These are phyloP conservation scores for Ptychochromis oligacanthus DNA, from an alignment of 2,113 vertebrate species.

Conservation along the genomic window DNA sequence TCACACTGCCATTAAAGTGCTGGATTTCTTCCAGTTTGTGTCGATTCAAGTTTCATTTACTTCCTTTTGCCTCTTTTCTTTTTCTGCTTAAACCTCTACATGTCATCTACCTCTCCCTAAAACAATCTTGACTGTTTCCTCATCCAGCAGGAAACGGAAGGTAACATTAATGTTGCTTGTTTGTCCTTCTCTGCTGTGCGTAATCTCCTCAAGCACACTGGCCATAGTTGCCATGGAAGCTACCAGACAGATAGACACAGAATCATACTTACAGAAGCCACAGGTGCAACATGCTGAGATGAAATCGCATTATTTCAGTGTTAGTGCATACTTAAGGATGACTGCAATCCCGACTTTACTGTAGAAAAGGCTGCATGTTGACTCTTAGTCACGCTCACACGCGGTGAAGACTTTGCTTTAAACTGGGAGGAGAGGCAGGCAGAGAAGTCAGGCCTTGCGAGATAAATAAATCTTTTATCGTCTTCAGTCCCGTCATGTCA, in stretches of 20 bases:
- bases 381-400: not conserved
- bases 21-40: not conserved
- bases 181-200: not conserved
- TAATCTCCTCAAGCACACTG: not conserved
- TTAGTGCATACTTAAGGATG: not conserved
- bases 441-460: slow-evolving; percentile 9
- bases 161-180: not conserved
- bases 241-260: not conserved
- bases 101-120: not conserved
- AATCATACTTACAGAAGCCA: not conserved
- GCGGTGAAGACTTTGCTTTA: not conserved
- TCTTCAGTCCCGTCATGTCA: slow-evolving; percentile 12
- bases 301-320: slow-evolving; percentile 13
- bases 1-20: not conserved
- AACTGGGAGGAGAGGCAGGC: not conserved
- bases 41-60: too few relatives aligned
- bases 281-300: slow-evolving; percentile 25
- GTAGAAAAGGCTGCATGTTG: not conserved
- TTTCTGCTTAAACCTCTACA: not conserved
- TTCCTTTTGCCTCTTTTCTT: not conserved
- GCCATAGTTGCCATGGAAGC: slow-evolving; percentile 61
- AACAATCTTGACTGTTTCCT: not conserved
- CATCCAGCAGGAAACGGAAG: not conserved
- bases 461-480: slow-evolving; percentile 52
- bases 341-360: not conserved